Percentiles rank a stretch among this genome's conserved stretches.
Conservation (phyloP, 2,888 invertebrate species). For the Melanotus villosus region DNA sequence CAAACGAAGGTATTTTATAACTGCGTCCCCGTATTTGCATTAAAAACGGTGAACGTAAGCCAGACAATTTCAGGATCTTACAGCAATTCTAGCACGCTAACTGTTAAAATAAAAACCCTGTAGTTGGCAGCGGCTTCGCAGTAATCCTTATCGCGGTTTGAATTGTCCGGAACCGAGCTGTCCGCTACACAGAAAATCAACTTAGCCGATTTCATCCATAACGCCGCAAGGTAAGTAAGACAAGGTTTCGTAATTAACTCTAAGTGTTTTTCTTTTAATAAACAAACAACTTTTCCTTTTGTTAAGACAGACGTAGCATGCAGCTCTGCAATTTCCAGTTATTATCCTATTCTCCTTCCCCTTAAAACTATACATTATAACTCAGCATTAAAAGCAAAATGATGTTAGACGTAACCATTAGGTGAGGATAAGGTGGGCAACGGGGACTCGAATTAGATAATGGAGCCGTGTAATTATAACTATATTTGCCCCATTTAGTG, state of each 20-base stretch:
- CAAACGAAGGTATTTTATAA: conserved; percentile 1
- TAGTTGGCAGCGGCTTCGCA: conserved; percentile 28
- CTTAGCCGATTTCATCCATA: conserved; percentile 13
- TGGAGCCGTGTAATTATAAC: conserved; percentile 49
- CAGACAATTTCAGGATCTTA: conserved; percentile 20
- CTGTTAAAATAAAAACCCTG: conserved; percentile 33
- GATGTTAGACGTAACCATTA: conserved; percentile 40
- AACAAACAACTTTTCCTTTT: neutral
- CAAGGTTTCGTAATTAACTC: conserved; percentile 2
- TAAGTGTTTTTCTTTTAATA: conserved; percentile 7
- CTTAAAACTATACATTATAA: conserved; percentile 22
- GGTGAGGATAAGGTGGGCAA: conserved; percentile 37
- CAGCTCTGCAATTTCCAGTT: conserved; percentile 10
- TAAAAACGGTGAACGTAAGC: conserved; percentile 7
- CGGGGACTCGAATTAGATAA: conserved; percentile 45
- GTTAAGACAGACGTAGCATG: neutral
- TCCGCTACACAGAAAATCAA: conserved; percentile 47
- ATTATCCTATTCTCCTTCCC: conserved; percentile 4
- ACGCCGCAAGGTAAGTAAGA: conserved; percentile 11
- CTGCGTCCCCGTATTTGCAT: conserved; percentile 3
- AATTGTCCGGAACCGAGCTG: conserved; percentile 26
- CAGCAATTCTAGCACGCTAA: neutral
- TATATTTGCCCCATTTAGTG: conserved; percentile 39
- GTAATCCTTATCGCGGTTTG: conserved; percentile 48
- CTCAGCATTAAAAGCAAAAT: conserved; percentile 35